Evolutionary conservation across 2,888 invertebrate species (phyloP).

Genomic region (Himalopsyche japonica): DNA sequence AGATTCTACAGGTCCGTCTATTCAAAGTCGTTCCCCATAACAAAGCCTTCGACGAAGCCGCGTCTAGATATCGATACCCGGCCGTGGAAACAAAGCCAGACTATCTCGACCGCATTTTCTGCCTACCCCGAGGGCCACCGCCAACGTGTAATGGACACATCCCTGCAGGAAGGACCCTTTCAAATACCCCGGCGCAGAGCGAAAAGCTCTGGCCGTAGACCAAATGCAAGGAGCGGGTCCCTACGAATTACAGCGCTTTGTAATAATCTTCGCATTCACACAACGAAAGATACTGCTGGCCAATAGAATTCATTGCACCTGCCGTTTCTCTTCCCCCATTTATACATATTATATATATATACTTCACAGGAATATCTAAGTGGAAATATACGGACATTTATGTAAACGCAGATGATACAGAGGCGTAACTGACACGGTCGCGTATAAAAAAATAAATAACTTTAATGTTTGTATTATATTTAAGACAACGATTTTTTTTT

Average conservation of each 20-base stretch:
- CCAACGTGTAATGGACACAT: constrained; percentile 30
- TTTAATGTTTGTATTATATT: no score
- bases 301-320: constrained; percentile 39
- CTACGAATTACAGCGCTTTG: constrained; percentile 35
- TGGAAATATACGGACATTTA: constrained; percentile 5
- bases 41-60: not conserved
- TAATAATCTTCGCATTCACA: constrained; percentile 35
- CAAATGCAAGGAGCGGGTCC: not conserved
- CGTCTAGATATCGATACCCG: constrained; percentile 31
- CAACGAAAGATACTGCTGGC: constrained; percentile 23
- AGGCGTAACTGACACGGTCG: not conserved
- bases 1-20: constrained; percentile 15
- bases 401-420: not conserved
- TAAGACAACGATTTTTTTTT: no score
- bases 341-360: constrained; percentile 6
- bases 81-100: constrained; percentile 33
- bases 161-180: constrained; percentile 29
- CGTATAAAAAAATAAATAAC: no score
- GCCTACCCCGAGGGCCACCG: not conserved
- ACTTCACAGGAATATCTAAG: constrained; percentile 13
- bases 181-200: constrained; percentile 9
- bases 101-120: constrained; percentile 19
- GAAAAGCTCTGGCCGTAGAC: constrained; percentile 3
- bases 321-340: constrained; percentile 25
- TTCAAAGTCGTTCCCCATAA: constrained; percentile 2